phyloP scores from a whole-genome alignment of 2,797 vertebrate species.

The Tachyglossus aculeatus region DNA sequence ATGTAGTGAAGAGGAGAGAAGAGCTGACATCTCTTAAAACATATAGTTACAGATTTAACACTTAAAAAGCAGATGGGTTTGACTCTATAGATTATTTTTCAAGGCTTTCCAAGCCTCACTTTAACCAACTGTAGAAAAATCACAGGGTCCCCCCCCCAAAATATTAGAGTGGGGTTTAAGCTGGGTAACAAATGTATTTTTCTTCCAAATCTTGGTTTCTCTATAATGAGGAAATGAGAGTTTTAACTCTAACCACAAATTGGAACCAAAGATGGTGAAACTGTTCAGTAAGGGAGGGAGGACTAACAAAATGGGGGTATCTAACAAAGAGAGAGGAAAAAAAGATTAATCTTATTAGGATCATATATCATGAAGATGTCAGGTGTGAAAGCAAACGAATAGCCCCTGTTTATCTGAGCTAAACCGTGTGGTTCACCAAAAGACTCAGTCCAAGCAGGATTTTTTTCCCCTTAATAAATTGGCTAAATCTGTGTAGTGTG shows the following conservation, averaged over 20 bases:
- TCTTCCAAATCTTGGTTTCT: constrained; percentile 68
- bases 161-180: constrained; percentile 26
- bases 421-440: constrained; percentile 88
- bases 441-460: constrained; percentile 82
- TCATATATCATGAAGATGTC: constrained; percentile 94
- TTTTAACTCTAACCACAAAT: constrained; percentile 66
- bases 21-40: not conserved
- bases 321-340: constrained; percentile 66
- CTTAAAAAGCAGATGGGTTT: not conserved
- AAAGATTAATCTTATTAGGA: constrained; percentile 93
- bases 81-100: not conserved
- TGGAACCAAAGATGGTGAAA: constrained; percentile 67
- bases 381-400: constrained; percentile 97
- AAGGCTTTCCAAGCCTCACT: constrained; percentile 4
- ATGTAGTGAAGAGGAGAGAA: rapidly evolving
- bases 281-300: constrained; percentile 71
- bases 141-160: constrained; percentile 19
- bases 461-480: constrained; percentile 91
- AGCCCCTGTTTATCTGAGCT: constrained; percentile 96
- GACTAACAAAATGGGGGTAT: constrained; percentile 59
- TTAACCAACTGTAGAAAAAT: constrained; percentile 26
- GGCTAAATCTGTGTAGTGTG: constrained; percentile 83
- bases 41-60: not conserved
- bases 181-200: constrained; percentile 62
- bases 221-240: constrained; percentile 52